Percentiles rank a stretch among this genome's conserved stretches.
Evolutionary conservation across 2,797 vertebrate genomes (phyloP).

Genomic region (Lagocephalus sceleratus): DNA sequence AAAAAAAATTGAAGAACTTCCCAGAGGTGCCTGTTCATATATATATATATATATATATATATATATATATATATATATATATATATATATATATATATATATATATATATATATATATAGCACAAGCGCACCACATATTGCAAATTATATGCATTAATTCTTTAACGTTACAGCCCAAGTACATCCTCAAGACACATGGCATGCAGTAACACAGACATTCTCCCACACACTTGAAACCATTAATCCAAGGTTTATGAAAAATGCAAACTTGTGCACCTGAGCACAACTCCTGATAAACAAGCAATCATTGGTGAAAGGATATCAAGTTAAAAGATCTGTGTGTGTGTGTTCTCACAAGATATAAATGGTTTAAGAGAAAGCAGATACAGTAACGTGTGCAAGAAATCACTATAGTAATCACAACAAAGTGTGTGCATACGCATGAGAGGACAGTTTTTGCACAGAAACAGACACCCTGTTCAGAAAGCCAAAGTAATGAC

Average conservation of each 20-base stretch:
- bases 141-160: slow-evolving; percentile 45
- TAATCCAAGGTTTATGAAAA: slow-evolving; percentile 72
- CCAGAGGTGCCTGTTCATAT: slow-evolving; percentile 46
- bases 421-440: slow-evolving; percentile 36
- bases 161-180: slow-evolving; percentile 52
- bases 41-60: slow-evolving; percentile 68
- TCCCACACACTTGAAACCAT: slow-evolving; percentile 42
- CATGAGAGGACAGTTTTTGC: too few relatives aligned
- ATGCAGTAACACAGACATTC: background rate
- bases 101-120: slow-evolving; percentile 68
- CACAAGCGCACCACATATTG: slow-evolving; percentile 34
- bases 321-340: slow-evolving; percentile 53
- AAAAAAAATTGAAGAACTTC: slow-evolving; percentile 43
- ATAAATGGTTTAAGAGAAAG: too few relatives aligned
- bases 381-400: too few relatives aligned
- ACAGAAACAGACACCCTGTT: slow-evolving; percentile 25
- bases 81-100: slow-evolving; percentile 68
- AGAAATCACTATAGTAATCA: slow-evolving; percentile 40
- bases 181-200: slow-evolving; percentile 27
- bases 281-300: slow-evolving; percentile 72
- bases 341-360: too few relatives aligned
- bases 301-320: slow-evolving; percentile 62
- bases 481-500: too few relatives aligned
- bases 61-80: slow-evolving; percentile 68
- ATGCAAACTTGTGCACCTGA: slow-evolving; percentile 71